Evolutionary conservation across 2,888 invertebrate genomes (phyloP).

Genomic region (Sthenelais limicola): DNA sequence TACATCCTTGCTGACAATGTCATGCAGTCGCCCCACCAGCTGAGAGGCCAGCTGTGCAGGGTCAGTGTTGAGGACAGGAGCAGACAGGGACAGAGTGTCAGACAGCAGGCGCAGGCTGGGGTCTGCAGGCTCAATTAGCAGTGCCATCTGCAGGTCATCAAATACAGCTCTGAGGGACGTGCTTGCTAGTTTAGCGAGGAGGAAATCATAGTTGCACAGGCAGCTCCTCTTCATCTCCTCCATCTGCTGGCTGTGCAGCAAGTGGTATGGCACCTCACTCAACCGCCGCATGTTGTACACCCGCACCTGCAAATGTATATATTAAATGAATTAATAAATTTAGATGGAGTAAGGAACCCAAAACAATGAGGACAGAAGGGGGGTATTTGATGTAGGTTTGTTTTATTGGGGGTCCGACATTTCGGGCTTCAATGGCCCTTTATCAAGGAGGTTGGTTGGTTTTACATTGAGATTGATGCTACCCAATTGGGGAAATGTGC

Average conservation of each 20-base stretch:
- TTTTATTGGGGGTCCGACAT: no score
- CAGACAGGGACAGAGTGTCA: conserved; percentile 81
- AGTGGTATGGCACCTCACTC: conserved; percentile 87
- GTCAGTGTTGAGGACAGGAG: conserved; percentile 84
- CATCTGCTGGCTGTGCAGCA: conserved; percentile 76
- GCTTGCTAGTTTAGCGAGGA: conserved; percentile 85
- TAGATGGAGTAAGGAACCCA: no score
- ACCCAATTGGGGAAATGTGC: no score
- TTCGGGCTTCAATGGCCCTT: no score
- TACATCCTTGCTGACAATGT: conserved; percentile 64
- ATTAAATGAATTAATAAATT: no score
- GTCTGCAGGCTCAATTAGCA: conserved; percentile 62
- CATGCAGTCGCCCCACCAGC: conserved; percentile 74
- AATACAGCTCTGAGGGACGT: conserved; percentile 83
- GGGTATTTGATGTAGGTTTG: no score
- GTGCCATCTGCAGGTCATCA: conserved; percentile 80
- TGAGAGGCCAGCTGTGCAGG: conserved; percentile 87
- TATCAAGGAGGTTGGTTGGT: no score
- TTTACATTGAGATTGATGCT: no score
- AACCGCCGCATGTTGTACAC: conserved; percentile 83
- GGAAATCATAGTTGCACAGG: conserved; percentile 84
- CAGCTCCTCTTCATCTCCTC: conserved; percentile 78
- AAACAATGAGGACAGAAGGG: no score
- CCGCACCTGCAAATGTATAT: conserved; percentile 51
- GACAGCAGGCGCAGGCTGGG: conserved; percentile 75